Evolutionary conservation across 2,113 vertebrate species (phyloP).

Genomic region (Nipponia nippon): DNA sequence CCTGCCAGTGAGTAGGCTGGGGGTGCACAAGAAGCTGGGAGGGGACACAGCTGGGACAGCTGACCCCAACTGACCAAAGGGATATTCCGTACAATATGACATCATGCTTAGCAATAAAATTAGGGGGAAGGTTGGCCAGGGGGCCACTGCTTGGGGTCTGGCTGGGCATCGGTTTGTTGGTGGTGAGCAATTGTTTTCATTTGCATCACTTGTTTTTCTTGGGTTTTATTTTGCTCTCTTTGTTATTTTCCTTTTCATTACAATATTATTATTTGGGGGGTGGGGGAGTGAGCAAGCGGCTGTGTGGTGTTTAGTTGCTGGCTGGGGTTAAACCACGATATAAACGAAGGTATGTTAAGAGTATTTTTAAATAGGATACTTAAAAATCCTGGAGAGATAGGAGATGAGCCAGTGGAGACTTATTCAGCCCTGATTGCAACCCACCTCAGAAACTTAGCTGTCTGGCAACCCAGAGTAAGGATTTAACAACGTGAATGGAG

Average conservation of each 20-base stretch:
- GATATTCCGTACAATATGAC: background rate
- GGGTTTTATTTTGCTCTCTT: background rate
- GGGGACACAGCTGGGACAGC: too few species aligned
- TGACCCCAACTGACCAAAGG: too few species aligned
- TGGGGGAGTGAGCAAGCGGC: background rate
- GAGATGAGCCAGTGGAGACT: background rate
- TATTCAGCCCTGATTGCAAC: background rate
- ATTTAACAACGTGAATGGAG: background rate
- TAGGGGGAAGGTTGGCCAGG: background rate
- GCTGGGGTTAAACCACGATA: background rate
- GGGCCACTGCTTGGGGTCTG: rapidly evolving
- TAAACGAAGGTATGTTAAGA: background rate
- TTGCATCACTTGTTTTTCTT: background rate
- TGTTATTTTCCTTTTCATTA: background rate
- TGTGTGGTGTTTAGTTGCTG: background rate
- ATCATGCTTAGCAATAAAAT: background rate
- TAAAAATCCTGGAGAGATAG: background rate
- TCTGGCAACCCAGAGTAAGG: background rate
- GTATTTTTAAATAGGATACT: background rate
- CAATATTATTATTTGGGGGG: background rate
- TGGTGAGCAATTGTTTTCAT: background rate
- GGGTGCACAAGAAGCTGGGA: too few species aligned
- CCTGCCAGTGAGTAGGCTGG: too few species aligned
- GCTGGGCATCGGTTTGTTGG: background rate
- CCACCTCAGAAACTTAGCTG: background rate